Evolutionary conservation across 1,140 invertebrate species (phyloP).

Genomic region (Lepeophtheirus salmonis): DNA sequence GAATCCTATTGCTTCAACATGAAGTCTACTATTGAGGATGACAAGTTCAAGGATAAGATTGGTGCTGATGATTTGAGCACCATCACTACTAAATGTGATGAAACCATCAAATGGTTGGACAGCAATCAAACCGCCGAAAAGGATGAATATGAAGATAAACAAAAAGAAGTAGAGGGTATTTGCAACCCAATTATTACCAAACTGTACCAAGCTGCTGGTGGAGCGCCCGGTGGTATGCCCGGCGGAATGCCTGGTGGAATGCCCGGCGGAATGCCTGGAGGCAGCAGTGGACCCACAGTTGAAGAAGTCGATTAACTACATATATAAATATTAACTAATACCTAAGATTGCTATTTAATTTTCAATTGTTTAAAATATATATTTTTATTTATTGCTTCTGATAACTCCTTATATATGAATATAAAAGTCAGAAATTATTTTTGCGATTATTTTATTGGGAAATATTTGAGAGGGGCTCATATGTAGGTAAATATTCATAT

Average conservation of each 20-base stretch:
- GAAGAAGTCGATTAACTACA: slow-evolving; percentile 93
- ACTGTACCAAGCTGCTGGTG: slow-evolving; percentile 22
- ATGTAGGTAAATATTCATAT: too few relatives aligned
- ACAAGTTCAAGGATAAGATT: slow-evolving; percentile 35
- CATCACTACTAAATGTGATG: slow-evolving; percentile 33
- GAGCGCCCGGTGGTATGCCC: slow-evolving; percentile 20
- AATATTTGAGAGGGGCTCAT: too few relatives aligned
- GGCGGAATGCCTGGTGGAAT: slow-evolving; percentile 16
- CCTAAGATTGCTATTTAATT: too few relatives aligned
- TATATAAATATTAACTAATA: too few relatives aligned
- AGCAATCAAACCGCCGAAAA: slow-evolving; percentile 30
- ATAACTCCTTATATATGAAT: too few relatives aligned
- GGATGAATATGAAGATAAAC: slow-evolving; percentile 29
- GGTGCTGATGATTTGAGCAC: slow-evolving; percentile 35
- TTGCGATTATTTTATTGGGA: too few relatives aligned
- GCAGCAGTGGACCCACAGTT: slow-evolving; percentile 69
- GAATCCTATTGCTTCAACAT: slow-evolving; percentile 95
- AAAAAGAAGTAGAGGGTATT: slow-evolving; percentile 26
- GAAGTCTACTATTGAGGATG: slow-evolving; percentile 52
- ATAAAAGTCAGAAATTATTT: too few relatives aligned
- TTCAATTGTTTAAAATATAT: too few relatives aligned
- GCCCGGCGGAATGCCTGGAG: slow-evolving; percentile 28
- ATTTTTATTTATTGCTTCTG: too few relatives aligned
- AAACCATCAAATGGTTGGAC: slow-evolving; percentile 30
- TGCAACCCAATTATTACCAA: slow-evolving; percentile 27